These are phyloP conservation scores for Chloromyia formosa DNA, from an alignment of 2,888 invertebrate species.

Conservation along the genomic window DNA sequence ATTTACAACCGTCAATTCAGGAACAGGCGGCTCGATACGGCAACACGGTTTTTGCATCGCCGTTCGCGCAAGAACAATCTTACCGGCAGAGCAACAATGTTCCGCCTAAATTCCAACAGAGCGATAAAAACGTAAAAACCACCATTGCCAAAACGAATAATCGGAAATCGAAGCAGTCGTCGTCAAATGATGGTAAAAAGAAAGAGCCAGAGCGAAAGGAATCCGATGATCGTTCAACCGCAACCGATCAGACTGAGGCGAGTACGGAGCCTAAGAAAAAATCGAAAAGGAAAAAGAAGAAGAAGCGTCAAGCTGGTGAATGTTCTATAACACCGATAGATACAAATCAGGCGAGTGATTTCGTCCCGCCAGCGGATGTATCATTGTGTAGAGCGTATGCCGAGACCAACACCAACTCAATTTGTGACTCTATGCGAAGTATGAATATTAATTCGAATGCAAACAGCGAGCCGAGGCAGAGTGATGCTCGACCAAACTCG, in stretches of 20 bases:
- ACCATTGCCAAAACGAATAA: background rate
- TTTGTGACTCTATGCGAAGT: constrained; percentile 49
- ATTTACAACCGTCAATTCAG: background rate
- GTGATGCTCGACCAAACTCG: background rate
- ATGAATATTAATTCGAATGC: constrained; percentile 49
- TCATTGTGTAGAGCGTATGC: constrained; percentile 6
- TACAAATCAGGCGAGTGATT: background rate
- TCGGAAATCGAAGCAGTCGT: background rate
- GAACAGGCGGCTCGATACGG: background rate
- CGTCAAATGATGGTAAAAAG: background rate
- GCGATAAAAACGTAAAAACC: background rate
- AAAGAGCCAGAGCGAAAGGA: background rate
- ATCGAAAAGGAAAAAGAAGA: constrained; percentile 13
- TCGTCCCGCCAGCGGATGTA: background rate
- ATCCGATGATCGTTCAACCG: background rate
- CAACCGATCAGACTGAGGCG: background rate
- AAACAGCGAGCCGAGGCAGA: constrained; percentile 46
- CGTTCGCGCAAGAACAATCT: background rate
- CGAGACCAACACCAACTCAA: constrained; percentile 45
- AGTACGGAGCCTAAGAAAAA: background rate
- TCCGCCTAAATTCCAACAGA: background rate
- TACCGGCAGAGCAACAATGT: background rate
- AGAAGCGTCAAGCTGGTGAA: constrained; percentile 7
- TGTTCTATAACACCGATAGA: background rate
- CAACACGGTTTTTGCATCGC: background rate